Base-by-base conservation (phyloP, 2,113 vertebrate genomes). In the Grammomys surdaster region DNA sequence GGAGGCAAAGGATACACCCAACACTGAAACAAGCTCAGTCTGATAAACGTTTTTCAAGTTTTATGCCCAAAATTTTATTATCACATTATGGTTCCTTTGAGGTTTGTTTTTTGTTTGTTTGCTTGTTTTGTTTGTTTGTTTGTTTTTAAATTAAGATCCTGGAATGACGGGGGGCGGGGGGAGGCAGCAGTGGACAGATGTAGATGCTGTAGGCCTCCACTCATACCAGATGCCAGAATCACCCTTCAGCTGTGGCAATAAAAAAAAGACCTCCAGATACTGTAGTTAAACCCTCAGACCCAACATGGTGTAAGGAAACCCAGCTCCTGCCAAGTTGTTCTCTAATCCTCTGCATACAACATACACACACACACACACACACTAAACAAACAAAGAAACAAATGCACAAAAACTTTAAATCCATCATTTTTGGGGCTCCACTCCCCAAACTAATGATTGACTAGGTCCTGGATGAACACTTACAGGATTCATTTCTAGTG, bases 1-100 rank as follows among this genome's bases (percentile, higher is more conserved):
- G 94, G 90, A 69, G 76, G 58, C 70, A 69, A 87, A 96, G 78
- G 91, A 69, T 4, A 20, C 28, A 67, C 70, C 76, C 19, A 12
- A 72, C 43, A 82, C 46, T 60, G 67, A 26, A 96, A 78, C 67
- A 33, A 84, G 31, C 56, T 89, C 19, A 80, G 14, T 31, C 51
- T 78, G 14, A 43, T 96, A 56, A 93, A 43, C 90, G 67, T 14
- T 33, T 40, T 70, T 54, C 36, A 87, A 76, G 80, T 7, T 92
- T 63, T 86, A 46, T 54, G 80, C 65, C 58, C 51, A 85, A 63
- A 63, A 72, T 90, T 81, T 85, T 76, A 88, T 70, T 82, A 43
- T 48, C 28, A 26, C 20, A 54, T 48, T 43, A 51, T 24, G 19
- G 31, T 51, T 31, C 63, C 65, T 87, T 33, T 51, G 9, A 70